Base-by-base conservation (phyloP, 1,140 invertebrate species). In the Dendrolimus kikuchii region DNA sequence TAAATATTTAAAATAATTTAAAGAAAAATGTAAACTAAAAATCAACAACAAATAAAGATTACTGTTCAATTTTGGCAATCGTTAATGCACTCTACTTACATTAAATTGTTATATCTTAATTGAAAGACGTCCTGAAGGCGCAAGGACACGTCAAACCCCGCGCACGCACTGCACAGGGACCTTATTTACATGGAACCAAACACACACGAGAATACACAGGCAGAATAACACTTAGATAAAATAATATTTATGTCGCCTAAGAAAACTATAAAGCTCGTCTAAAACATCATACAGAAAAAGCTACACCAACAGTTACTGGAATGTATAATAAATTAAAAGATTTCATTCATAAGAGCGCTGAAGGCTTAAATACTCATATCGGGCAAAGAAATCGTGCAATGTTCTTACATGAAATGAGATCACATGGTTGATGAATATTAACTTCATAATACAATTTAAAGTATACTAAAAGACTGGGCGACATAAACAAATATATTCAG, bases 61-160 rank as follows among this genome's bases (percentile, higher is more conserved):
- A 81, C 76, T 80, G 74, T 70, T 83, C 60, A 80, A 81, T 83
- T 86, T 86, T 86, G 81, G 83, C 81, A 86, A 84, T 77, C 56
- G 76, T 81, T 81, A 79, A 78, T 80, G 74, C 71, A 77, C 69
- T 77, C 71, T 79, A 83, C 78, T 81, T 83, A 83, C 45, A 72
- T 70, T 74, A 73, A n/a, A 66, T 66, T 64, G 64, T 78, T 76
- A 73, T 74, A 71, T 61, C 71, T 81, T 83, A 81, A 72, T 64
- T 67, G 77, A 80, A 81, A 79, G 79, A 81, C 23, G 23, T 23
- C 67, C 77, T 71, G 40, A 10, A 41, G 6, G 43, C 5, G 43
- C 43, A 45, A n/a, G 6, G 43, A 45, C n/a, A 39, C 7, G 40
- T 40, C 39, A 40, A 38, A 23, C 38, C 39, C 37, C 68, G 64